Evolutionary conservation across 2,113 vertebrate species (phyloP), one percentile per base, ranked within the genome.

Genomic region (Corythoichthys haematopterus): DNA sequence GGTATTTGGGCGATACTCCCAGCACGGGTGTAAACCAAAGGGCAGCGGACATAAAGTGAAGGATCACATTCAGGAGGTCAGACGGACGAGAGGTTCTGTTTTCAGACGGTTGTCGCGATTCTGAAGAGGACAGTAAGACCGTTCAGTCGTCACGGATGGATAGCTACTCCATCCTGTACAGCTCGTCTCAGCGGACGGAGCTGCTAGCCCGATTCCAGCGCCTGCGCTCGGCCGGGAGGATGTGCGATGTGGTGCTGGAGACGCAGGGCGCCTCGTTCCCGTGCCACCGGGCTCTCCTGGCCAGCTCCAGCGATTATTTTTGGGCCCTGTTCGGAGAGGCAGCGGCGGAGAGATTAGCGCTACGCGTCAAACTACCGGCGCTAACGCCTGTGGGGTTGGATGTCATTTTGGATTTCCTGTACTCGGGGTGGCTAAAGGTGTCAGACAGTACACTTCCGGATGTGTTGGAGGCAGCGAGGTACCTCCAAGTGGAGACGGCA

Each of bases 241-340:
- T 98, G 84, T 98, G 95, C 0, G 97, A 99, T 56, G 92, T 99
- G n/a, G 86, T 94, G 59, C 87, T 99, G 67, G 91, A 95, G 76
- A 90, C 92, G 2, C 91, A 94, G 14, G 95, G 94, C 57, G 89
- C 88, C 0, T 91, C 94, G 37, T 98, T 97, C 82, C 94, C 91
- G 0, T 96, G 94, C 43, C 97, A 99, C 81, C 93, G 94, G 35
- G 94, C 93, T 40, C 91, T 99, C 38, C 68, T 99, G 69, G 95
- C 96, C 3, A 95, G 95, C 72, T 94, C 95, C 80, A 98, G 96
- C 0, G 94, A 97, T 81, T 99, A 98, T 84, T 99, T 99, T 78
- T 93, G 93, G 89, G 94, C 95, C 12, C 88, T 99, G 85, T 98
- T 99, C 81, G 94, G 96, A 82, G 94, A 91, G 50, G 91, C 94